Base-by-base conservation (phyloP, 2,113 vertebrate genomes). In the Stercorarius parasiticus region DNA sequence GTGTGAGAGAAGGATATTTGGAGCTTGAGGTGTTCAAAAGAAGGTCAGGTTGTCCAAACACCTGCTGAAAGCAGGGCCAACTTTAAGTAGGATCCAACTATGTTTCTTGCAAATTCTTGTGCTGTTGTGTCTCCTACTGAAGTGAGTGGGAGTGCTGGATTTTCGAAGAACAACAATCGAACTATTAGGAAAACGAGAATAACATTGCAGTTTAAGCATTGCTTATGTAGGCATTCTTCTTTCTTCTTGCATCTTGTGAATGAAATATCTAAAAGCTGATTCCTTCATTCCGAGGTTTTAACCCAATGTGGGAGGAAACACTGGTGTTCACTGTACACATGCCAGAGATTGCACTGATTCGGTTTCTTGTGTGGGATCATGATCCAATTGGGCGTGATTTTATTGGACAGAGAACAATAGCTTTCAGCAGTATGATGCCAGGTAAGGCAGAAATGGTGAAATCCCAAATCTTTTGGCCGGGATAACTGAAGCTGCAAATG, bases 251-350 rank as follows among this genome's bases (percentile, higher is more conserved):
- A 16, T 32, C 30, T 34, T 29, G 17, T 72, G 43, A 62, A 61
- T 0, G 3, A 47, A 67, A 12, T 14, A 4, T 9, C 69, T 78
- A 11, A 95, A 50, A 66, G 45, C 52, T 40, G 42, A 6, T 74
- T 94, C 29, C 55, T 67, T 43, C 47, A 8, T 56, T 88, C 42
- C 52, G 16, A 99, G 99, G 99, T 3, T 99, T 99, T 97, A 99
- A 99, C 97, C 99, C 99, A 1, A 99, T 99, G 99, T 99, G 99
- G 99, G 99, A 99, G 97, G 99, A 99, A 88, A 99, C 99, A 0
- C 84, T 99, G 96, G 99, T 99, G 78, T 99, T 99, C 97, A 99
- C 98, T 0, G 96, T 99, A 6, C 98, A 99, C 97, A 99, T 99
- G 99, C 99, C 99, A 0, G 99, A 99, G 97, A 97, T 99, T 2